phyloP scores from a whole-genome alignment of 2,888 invertebrate species.

The Phengaris alcon region DNA sequence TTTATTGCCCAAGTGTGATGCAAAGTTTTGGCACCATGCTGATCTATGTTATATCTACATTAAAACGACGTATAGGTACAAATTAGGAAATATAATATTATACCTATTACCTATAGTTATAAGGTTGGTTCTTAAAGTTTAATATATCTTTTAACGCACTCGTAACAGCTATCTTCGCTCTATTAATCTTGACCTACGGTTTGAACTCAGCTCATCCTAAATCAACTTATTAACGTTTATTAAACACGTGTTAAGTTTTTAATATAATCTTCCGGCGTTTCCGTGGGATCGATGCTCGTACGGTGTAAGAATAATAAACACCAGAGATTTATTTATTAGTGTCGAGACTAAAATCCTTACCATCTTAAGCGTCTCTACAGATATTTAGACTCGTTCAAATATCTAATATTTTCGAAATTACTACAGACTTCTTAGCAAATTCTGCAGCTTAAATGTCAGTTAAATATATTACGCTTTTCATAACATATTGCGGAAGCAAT shows the following conservation, averaged over 20 bases:
- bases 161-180: not conserved
- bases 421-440: not conserved
- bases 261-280: constrained; percentile 11
- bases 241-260: constrained; percentile 15
- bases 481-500: constrained; percentile 14
- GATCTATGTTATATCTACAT: not conserved
- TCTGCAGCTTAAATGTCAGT: not conserved
- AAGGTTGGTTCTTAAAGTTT: not conserved
- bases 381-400: too few species aligned
- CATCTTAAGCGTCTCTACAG: too few species aligned
- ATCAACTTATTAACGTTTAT: constrained; percentile 22
- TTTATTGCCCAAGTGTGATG: not conserved
- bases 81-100: not conserved
- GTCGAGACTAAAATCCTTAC: too few species aligned
- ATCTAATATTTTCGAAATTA: too few species aligned
- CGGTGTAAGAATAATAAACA: constrained; percentile 2
- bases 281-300: constrained; percentile 5
- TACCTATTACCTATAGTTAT: not conserved
- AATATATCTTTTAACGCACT: not conserved
- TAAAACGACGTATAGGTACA: too few species aligned
- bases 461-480: not conserved
- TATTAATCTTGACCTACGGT: constrained; percentile 7
- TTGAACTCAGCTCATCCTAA: constrained; percentile 3
- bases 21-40: not conserved
- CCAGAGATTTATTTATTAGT: not conserved